phyloP scores from a whole-genome alignment of 2,888 invertebrate genomes.

The Melangyna quadrimaculata region DNA sequence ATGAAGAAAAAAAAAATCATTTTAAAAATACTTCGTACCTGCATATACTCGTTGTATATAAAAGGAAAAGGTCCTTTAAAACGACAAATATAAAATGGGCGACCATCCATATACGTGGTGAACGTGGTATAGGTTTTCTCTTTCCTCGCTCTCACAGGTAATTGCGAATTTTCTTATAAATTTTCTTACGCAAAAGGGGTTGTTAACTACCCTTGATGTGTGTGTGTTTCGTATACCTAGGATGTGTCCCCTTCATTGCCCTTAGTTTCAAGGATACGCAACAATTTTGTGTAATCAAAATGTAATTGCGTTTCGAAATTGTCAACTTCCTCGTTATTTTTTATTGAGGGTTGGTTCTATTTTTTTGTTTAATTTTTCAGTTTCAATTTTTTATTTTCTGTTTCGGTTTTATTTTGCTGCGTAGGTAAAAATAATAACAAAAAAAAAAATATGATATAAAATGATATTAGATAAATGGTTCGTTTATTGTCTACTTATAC shows the following conservation, averaged over 20 bases:
- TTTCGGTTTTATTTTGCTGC: constrained; percentile 24
- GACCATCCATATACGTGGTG: constrained; percentile 24
- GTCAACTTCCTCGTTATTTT: constrained; percentile 62
- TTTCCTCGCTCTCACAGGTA: constrained; percentile 46
- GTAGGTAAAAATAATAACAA: constrained; percentile 9
- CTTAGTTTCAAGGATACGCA: constrained; percentile 47
- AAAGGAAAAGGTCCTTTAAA: constrained; percentile 6
- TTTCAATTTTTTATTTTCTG: not conserved
- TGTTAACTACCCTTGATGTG: constrained; percentile 40
- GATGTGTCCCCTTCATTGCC: too few species aligned
- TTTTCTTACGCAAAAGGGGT: constrained; percentile 26
- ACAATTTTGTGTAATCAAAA: constrained; percentile 70
- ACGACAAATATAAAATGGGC: constrained; percentile 53
- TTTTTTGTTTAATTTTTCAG: not conserved
- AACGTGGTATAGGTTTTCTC: not conserved
- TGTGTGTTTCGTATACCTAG: not conserved
- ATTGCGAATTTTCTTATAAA: constrained; percentile 59
- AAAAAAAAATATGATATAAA: not conserved
- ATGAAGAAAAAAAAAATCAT: not conserved
- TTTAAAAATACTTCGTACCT: not conserved
- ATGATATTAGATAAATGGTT: constrained; percentile 47
- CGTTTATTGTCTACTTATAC: constrained; percentile 59
- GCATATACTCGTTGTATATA: not conserved
- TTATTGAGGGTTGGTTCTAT: constrained; percentile 14
- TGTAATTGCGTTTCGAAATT: constrained; percentile 68